Evolutionary conservation across 1,140 invertebrate species (phyloP).

Genomic region (Ladona fulva): DNA sequence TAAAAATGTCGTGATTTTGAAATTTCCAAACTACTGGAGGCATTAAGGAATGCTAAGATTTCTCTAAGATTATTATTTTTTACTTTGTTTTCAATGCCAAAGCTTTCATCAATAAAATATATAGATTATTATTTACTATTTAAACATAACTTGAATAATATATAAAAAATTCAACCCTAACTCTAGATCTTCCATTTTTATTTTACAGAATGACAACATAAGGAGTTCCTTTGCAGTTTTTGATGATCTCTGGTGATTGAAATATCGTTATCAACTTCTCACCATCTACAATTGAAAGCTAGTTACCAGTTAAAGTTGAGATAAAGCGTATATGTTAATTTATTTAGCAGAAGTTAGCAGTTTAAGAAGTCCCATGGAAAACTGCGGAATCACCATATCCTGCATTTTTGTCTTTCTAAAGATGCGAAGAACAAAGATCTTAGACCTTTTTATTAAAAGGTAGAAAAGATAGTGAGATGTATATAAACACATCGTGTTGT

Average conservation of each 20-base stretch:
- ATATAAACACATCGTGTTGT: background rate
- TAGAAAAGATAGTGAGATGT: background rate
- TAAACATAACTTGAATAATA: no score
- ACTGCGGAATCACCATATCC: background rate
- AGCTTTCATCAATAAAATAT: no score
- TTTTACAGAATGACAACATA: constrained; percentile 13
- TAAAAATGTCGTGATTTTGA: no score
- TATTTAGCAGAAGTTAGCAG: background rate
- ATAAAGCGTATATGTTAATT: background rate
- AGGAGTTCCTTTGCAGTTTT: constrained; percentile 12
- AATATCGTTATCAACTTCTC: background rate
- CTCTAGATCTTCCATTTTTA: background rate
- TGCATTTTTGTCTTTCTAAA: background rate
- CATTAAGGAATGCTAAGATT: no score
- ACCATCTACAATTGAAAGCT: background rate
- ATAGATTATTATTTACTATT: no score
- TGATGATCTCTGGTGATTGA: constrained; percentile 12
- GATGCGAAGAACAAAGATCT: background rate
- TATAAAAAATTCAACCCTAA: background rate
- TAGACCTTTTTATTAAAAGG: background rate
- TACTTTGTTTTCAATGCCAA: no score
- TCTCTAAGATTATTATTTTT: no score
- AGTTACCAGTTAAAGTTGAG: background rate
- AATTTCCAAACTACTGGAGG: no score
- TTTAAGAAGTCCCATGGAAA: background rate